phyloP scores from a whole-genome alignment of 2,888 invertebrate genomes.

The Hartigia nigra region DNA sequence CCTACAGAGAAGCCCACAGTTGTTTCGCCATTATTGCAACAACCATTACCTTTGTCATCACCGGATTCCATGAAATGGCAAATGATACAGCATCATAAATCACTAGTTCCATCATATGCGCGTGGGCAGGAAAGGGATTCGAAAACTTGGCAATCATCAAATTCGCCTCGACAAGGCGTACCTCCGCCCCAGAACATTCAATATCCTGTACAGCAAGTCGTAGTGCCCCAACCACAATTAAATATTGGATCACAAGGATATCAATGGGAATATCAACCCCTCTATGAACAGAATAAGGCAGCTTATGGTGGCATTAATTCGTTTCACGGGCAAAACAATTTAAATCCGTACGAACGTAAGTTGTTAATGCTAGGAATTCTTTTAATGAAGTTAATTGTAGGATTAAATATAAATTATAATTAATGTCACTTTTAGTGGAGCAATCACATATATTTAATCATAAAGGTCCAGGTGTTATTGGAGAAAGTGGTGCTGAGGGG shows the following conservation, averaged over 20 bases:
- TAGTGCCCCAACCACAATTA: conserved; percentile 41
- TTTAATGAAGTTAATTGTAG: background rate
- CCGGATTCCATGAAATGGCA: conserved; percentile 47
- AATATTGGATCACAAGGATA: conserved; percentile 48
- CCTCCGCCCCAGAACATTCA: conserved; percentile 41
- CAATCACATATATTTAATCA: conserved; percentile 56
- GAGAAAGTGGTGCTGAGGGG: conserved; percentile 44
- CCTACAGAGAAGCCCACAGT: conserved; percentile 69
- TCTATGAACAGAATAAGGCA: conserved; percentile 55
- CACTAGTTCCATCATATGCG: conserved; percentile 46
- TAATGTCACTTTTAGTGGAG: conserved; percentile 29
- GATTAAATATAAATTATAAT: background rate
- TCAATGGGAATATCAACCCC: conserved; percentile 55
- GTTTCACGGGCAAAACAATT: conserved; percentile 42
- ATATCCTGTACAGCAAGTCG: conserved; percentile 46
- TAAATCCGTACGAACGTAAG: conserved; percentile 53
- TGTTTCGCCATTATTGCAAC: conserved; percentile 49
- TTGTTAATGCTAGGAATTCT: conserved; percentile 2
- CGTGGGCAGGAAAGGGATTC: conserved; percentile 40
- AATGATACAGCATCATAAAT: conserved; percentile 48
- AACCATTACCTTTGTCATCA: conserved; percentile 39
- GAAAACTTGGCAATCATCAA: conserved; percentile 48
- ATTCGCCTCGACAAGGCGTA: conserved; percentile 37
- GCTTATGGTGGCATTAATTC: conserved; percentile 40
- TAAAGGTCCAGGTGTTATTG: conserved; percentile 50